phyloP scores from a whole-genome alignment of 2,797 vertebrate genomes.

The Myoxocephalus aenaeus region DNA sequence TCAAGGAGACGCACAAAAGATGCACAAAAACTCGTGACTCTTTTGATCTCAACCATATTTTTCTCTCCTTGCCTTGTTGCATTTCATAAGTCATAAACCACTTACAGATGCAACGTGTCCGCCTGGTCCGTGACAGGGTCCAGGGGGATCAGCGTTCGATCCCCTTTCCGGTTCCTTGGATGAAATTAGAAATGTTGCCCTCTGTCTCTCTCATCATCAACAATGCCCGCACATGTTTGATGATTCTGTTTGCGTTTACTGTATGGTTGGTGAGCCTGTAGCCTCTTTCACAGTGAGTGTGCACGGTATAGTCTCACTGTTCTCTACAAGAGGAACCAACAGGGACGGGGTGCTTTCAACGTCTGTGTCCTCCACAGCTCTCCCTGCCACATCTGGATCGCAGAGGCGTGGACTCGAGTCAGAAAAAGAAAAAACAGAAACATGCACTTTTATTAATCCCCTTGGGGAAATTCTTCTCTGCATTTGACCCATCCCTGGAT shows the following conservation, averaged over 20 bases:
- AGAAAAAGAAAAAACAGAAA: too few species aligned
- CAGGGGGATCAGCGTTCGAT: neutral
- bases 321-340: too few species aligned
- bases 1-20: conserved; percentile 13
- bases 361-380: too few species aligned
- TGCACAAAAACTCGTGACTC: neutral
- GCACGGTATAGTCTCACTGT: too few species aligned
- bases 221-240: neutral
- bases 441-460: too few species aligned
- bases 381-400: too few species aligned
- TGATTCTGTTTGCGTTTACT: neutral
- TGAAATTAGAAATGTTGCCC: neutral
- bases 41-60: neutral
- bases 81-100: neutral
- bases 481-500: too few species aligned
- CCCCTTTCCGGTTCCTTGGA: neutral
- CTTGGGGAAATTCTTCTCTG: too few species aligned
- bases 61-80: neutral
- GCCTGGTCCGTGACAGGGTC: neutral
- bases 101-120: neutral
- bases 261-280: neutral
- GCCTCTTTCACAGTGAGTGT: too few species aligned
- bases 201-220: neutral
- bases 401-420: too few species aligned
- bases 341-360: too few species aligned